Evolutionary conservation across 2,113 vertebrate species (phyloP).

Genomic region (Columba livia): DNA sequence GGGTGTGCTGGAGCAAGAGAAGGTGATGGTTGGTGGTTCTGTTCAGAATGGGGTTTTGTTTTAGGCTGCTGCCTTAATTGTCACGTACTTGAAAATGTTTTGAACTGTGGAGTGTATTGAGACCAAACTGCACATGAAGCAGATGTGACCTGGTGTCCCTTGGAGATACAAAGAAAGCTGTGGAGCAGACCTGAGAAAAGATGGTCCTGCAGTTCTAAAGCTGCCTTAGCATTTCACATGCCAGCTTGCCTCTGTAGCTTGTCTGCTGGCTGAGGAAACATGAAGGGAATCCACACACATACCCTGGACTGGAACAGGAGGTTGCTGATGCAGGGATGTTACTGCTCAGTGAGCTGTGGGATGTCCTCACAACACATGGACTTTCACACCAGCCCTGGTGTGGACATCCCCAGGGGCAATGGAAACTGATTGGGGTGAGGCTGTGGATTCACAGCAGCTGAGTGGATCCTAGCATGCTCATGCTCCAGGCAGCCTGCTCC

Average conservation of each 20-base stretch:
- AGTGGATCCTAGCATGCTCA: background rate
- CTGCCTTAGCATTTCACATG: background rate
- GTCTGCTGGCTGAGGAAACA: background rate
- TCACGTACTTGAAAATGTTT: background rate
- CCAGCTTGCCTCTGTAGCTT: background rate
- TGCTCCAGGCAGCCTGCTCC: background rate
- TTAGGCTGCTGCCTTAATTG: background rate
- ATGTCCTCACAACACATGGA: accelerated
- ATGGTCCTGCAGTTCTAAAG: accelerated
- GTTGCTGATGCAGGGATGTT: background rate
- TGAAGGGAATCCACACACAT: background rate
- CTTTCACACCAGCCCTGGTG: background rate
- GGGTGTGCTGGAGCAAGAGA: background rate
- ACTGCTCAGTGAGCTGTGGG: accelerated
- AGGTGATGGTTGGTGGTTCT: background rate
- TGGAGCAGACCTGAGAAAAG: background rate
- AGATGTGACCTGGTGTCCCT: background rate
- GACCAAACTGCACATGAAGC: background rate
- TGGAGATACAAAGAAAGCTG: background rate
- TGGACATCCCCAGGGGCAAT: background rate
- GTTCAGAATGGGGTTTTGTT: background rate
- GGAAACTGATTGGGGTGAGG: background rate
- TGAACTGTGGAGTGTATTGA: background rate
- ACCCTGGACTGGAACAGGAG: background rate
- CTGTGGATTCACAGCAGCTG: background rate